These are phyloP conservation scores for Athalia circularis DNA, from an alignment of 2,888 invertebrate species.

Conservation along the genomic window DNA sequence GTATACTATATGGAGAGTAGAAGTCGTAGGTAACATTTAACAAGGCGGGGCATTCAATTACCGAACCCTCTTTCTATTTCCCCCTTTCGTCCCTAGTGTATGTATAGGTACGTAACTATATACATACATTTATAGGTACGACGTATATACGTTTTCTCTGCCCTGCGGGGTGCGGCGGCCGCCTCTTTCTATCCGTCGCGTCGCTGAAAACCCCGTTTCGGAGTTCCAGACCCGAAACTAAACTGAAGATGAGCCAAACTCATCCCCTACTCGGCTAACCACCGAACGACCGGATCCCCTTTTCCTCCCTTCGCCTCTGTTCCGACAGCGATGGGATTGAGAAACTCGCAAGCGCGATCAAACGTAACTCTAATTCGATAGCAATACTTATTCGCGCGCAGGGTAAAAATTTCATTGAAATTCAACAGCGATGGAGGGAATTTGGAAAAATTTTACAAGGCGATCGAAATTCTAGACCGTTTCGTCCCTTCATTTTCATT, in stretches of 20 bases:
- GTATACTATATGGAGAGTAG: conserved; percentile 62
- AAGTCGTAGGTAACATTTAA: conserved; percentile 67
- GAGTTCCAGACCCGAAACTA: conserved; percentile 56
- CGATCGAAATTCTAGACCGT: too few species aligned
- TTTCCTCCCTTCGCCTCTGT: not conserved
- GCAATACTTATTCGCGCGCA: too few species aligned
- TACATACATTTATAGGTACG: too few species aligned
- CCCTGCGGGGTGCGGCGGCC: conserved; percentile 40
- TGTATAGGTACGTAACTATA: not conserved
- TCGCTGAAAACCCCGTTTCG: conserved; percentile 44
- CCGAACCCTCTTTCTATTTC: conserved; percentile 58
- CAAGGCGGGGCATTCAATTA: conserved; percentile 70
- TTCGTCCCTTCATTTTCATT: too few species aligned
- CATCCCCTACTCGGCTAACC: conserved; percentile 68
- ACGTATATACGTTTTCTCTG: conserved; percentile 22
- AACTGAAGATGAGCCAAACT: conserved; percentile 68
- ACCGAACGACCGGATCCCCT: conserved; percentile 53
- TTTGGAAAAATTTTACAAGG: too few species aligned
- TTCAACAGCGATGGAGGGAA: too few species aligned
- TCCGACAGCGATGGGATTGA: conserved; percentile 32
- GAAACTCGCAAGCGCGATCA: conserved; percentile 28
- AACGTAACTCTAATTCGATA: not conserved
- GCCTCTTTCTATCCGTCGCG: conserved; percentile 47
- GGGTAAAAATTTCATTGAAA: not conserved
- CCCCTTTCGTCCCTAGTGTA: not conserved